Conservation (phyloP, 2,113 vertebrate species). For the Brachyhypopomus gauderio region DNA sequence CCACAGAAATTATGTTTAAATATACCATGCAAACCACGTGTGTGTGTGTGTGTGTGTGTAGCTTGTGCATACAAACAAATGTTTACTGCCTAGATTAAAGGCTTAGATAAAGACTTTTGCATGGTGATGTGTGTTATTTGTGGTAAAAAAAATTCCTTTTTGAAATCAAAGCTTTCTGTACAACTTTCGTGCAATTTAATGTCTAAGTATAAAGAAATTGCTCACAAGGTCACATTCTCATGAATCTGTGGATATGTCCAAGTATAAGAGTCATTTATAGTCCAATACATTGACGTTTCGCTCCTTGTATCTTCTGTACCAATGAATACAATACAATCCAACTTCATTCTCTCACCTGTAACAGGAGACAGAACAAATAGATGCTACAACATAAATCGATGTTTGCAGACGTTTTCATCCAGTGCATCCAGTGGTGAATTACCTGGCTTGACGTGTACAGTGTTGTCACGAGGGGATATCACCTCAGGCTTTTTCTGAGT, state of each 20-base stretch:
- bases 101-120: too few species aligned
- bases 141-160: too few species aligned
- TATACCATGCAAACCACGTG: too few species aligned
- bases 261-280: not conserved
- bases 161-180: too few species aligned
- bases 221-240: conserved; percentile 19
- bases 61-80: too few species aligned
- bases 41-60: too few species aligned
- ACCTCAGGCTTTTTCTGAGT: not conserved
- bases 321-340: conserved; percentile 27
- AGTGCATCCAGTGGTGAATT: not conserved
- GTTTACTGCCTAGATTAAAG: too few species aligned
- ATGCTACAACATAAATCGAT: not conserved
- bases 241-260: not conserved
- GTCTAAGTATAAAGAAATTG: not conserved
- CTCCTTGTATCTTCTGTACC: not conserved
- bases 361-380: not conserved
- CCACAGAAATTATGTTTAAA: too few species aligned
- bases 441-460: conserved; percentile 20
- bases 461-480: conserved; percentile 14
- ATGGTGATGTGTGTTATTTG: too few species aligned
- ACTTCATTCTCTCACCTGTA: not conserved
- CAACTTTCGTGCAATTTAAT: not conserved
- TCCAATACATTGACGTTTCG: conserved; percentile 23
- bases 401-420: not conserved